phyloP scores from a whole-genome alignment of 2,797 vertebrate species.

The Chloroceryle inda region DNA sequence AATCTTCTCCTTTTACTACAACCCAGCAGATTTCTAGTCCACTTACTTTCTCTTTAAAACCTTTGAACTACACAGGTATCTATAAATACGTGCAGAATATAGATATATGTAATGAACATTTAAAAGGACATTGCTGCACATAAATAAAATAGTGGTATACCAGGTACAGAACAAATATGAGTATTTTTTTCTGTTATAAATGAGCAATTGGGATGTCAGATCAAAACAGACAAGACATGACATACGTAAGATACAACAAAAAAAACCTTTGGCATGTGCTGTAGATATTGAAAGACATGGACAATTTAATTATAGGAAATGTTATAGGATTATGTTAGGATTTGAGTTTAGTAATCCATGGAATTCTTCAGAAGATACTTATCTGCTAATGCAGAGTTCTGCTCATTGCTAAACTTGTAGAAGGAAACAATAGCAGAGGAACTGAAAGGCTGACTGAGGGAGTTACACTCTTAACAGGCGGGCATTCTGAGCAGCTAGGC shows the following conservation, averaged over 20 bases:
- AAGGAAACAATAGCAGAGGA: not conserved
- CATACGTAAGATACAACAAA: not conserved
- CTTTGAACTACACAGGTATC: not conserved
- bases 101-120: not conserved
- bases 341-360: not conserved
- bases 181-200: not conserved
- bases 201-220: not conserved
- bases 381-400: not conserved
- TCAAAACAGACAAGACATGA: not conserved
- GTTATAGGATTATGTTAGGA: not conserved
- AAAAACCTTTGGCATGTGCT: not conserved
- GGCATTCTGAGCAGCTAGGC: not conserved
- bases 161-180: not conserved
- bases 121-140: not conserved
- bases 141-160: not conserved
- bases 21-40: not conserved
- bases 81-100: not conserved
- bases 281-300: not conserved
- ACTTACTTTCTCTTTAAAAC: not conserved
- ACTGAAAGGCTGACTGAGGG: not conserved
- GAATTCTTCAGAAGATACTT: not conserved
- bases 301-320: not conserved
- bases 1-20: not conserved
- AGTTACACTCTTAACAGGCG: not conserved
- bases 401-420: not conserved